Percentiles rank a stretch among this genome's conserved stretches.
These are phyloP conservation scores for Helogale parvula DNA, from an alignment of 2,113 vertebrate genomes.

Conservation along the genomic window DNA sequence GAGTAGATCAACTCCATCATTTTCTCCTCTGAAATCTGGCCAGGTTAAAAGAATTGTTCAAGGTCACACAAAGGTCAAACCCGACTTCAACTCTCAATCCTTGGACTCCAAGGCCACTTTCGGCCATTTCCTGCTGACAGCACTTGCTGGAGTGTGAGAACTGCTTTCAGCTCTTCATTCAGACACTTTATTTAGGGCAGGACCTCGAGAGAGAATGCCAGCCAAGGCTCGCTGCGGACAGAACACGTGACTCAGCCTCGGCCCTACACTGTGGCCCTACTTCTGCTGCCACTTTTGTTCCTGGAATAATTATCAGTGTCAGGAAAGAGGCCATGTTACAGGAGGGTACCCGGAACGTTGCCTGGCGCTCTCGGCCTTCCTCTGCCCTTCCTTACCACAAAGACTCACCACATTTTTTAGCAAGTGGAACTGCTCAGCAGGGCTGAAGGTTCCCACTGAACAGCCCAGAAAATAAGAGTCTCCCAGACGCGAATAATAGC, in stretches of 20 bases:
- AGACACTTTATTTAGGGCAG: not conserved
- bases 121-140: not conserved
- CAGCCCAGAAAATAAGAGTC: not conserved
- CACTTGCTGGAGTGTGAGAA: not conserved
- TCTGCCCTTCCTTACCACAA: not conserved
- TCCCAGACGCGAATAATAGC: not conserved
- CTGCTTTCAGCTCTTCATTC: not conserved
- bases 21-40: not conserved
- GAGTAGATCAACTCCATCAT: not conserved
- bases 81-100: not conserved
- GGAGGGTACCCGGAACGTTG: not conserved
- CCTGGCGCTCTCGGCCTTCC: not conserved
- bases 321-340: not conserved
- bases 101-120: not conserved
- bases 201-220: not conserved
- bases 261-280: not conserved
- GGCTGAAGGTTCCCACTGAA: not conserved
- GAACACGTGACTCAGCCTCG: not conserved
- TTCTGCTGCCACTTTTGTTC: not conserved
- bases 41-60: not conserved
- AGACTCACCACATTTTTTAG: not conserved
- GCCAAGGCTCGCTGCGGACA: not conserved
- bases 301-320: not conserved
- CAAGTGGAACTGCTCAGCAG: not conserved
- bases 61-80: slow-evolving; percentile 10